These are phyloP conservation scores for Sitta europaea DNA, from an alignment of 2,113 vertebrate genomes.

Conservation along the genomic window DNA sequence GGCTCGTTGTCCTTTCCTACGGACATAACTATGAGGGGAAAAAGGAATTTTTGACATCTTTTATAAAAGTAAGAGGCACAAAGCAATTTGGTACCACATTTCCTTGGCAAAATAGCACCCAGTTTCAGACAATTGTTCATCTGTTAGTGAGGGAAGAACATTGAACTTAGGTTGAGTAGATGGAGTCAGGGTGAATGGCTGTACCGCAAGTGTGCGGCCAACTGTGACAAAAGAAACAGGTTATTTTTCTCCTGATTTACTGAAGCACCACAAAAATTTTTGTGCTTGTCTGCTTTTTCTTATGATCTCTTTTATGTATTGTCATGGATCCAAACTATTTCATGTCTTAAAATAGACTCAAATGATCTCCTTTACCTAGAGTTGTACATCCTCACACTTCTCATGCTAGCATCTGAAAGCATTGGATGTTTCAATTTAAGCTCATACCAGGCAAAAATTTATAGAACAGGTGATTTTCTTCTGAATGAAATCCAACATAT, in stretches of 20 bases:
- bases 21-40: background rate
- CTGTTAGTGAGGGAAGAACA: background rate
- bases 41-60: background rate
- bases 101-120: background rate
- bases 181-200: background rate
- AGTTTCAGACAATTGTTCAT: background rate
- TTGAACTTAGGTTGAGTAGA: background rate
- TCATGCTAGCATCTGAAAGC: background rate
- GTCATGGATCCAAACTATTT: background rate
- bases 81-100: background rate
- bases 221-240: background rate
- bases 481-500: background rate
- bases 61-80: background rate
- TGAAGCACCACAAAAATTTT: background rate
- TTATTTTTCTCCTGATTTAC: background rate
- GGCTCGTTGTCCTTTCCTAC: background rate
- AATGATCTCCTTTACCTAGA: background rate
- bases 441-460: background rate
- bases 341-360: background rate
- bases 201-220: background rate
- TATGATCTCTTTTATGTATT: background rate
- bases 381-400: background rate
- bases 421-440: background rate
- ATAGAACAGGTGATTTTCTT: background rate
- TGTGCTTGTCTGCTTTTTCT: background rate